A percentile compares a stretch with the other conserved stretches of the same genome.
Conservation (phyloP, 2,797 vertebrate species). For the Ibycter americanus region DNA sequence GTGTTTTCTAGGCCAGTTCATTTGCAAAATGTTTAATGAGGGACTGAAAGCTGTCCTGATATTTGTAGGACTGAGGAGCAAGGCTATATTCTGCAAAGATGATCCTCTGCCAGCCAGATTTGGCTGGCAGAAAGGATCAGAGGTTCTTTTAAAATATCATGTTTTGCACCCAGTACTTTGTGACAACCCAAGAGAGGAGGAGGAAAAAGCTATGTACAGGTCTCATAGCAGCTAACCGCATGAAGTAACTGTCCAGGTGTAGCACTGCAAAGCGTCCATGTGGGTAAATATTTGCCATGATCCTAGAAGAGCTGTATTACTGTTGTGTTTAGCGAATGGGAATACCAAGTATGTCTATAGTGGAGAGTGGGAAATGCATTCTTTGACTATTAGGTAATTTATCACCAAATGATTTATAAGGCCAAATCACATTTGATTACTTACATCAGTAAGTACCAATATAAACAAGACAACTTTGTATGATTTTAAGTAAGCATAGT, state of each 20-base stretch:
- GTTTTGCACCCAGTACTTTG: background rate
- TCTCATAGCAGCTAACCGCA: background rate
- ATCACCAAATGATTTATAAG: background rate
- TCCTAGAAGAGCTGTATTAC: background rate
- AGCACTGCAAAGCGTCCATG: background rate
- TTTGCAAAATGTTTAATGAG: conserved; percentile 11
- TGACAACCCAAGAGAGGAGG: background rate
- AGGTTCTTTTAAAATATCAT: background rate
- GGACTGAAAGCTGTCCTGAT: background rate
- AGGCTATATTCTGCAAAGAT: background rate
- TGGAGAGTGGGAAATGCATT: background rate
- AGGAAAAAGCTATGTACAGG: background rate
- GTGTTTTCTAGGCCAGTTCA: background rate
- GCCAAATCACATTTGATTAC: background rate
- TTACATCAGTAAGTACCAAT: background rate
- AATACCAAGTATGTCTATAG: background rate
- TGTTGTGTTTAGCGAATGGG: background rate
- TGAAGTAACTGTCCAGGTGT: background rate
- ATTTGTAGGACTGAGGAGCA: background rate
- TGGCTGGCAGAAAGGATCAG: background rate
- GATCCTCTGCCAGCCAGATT: background rate
- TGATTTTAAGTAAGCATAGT: background rate
- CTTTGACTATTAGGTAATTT: background rate
- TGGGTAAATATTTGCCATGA: background rate
- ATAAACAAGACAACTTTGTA: background rate